phyloP scores from a whole-genome alignment of 2,888 invertebrate species.

The Campaea margaritaria region DNA sequence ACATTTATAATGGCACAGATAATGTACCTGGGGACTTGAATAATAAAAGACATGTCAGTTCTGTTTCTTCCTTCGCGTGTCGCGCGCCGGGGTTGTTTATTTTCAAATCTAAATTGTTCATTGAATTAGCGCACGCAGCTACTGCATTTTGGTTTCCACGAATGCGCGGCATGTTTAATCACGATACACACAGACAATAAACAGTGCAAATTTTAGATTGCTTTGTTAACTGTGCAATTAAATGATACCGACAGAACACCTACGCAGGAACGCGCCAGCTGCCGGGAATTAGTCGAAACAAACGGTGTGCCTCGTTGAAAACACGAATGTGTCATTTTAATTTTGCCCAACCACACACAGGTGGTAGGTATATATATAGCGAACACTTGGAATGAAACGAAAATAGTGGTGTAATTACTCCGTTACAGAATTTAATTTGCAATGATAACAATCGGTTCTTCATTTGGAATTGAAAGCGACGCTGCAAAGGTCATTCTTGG shows the following conservation, averaged over 20 bases:
- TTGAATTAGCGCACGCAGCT: constrained; percentile 25
- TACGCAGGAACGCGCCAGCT: background rate
- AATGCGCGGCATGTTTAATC: constrained; percentile 32
- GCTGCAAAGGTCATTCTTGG: constrained; percentile 4
- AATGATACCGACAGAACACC: constrained; percentile 11
- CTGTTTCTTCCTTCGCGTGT: constrained; percentile 1
- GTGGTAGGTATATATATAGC: background rate
- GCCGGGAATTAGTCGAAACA: constrained; percentile 12
- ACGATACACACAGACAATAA: constrained; percentile 42
- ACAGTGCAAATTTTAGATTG: constrained; percentile 47
- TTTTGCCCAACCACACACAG: background rate
- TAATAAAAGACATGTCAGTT: no score
- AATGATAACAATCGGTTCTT: constrained; percentile 11
- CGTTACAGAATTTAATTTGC: constrained; percentile 10
- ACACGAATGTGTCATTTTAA: constrained; percentile 14
- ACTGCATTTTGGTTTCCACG: constrained; percentile 30
- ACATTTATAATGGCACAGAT: no score
- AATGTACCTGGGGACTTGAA: no score
- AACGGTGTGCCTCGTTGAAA: background rate
- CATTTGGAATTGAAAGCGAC: background rate
- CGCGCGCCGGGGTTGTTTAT: background rate
- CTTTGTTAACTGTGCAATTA: constrained; percentile 31
- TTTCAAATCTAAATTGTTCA: constrained; percentile 6
- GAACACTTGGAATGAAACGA: constrained; percentile 18
- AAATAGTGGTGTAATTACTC: constrained; percentile 13